Evolutionary conservation across 2,797 vertebrate species (phyloP).

Genomic region (Diplodus puntazzo): DNA sequence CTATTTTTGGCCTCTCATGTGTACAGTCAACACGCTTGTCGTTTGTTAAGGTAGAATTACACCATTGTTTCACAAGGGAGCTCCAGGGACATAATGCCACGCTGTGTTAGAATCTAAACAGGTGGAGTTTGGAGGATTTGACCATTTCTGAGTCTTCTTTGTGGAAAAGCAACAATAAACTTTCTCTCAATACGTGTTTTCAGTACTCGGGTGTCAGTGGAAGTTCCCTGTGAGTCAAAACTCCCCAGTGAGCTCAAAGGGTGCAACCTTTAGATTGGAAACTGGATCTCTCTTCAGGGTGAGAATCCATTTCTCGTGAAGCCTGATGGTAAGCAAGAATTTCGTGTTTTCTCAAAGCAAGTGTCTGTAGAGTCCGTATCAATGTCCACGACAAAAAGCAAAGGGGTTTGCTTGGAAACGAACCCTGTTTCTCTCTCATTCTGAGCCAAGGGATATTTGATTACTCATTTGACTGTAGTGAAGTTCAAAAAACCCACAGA

Average conservation of each 20-base stretch:
- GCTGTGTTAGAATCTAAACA: conserved; percentile 22
- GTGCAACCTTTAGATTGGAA: conserved; percentile 35
- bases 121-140: conserved; percentile 29
- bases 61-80: conserved; percentile 4
- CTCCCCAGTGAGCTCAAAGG: conserved; percentile 26
- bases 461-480: conserved; percentile 35
- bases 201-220: conserved; percentile 73
- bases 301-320: conserved; percentile 49
- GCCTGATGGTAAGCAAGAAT: conserved; percentile 24
- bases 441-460: conserved; percentile 30
- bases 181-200: conserved; percentile 42
- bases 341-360: conserved; percentile 44
- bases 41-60: conserved; percentile 29
- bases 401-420: conserved; percentile 44
- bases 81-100: not conserved
- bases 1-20: conserved; percentile 18
- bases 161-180: conserved; percentile 54
- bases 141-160: conserved; percentile 36
- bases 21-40: conserved; percentile 15
- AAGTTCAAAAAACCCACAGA: conserved; percentile 7
- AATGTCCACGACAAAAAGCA: conserved; percentile 28
- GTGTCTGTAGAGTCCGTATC: conserved; percentile 8
- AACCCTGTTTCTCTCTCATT: conserved; percentile 11
- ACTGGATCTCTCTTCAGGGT: conserved; percentile 44
- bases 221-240: conserved; percentile 66